A percentile compares a stretch with the other conserved stretches of the same genome.
These are phyloP conservation scores for Notechis scutatus DNA, from an alignment of 2,113 vertebrate genomes.

Conservation along the genomic window DNA sequence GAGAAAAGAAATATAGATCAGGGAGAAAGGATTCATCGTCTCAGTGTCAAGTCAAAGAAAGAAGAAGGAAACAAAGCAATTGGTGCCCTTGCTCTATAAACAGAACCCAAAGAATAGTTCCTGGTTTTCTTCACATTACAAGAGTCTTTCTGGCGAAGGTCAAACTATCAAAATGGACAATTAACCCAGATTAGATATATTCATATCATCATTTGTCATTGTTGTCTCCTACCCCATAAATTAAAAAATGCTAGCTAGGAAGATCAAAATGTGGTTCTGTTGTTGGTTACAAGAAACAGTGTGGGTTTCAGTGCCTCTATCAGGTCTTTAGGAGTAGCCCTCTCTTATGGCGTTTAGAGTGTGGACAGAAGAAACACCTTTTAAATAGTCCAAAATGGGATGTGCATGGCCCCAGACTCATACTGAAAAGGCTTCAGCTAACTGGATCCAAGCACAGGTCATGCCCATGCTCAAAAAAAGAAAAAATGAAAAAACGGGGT, in stretches of 20 bases:
- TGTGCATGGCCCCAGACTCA: background rate
- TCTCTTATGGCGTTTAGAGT: background rate
- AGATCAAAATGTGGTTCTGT: background rate
- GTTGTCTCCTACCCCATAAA: background rate
- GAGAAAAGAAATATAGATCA: constrained; percentile 12
- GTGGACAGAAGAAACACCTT: background rate
- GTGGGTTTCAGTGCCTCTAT: background rate
- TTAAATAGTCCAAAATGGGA: background rate
- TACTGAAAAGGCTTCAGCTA: background rate
- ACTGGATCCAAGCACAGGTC: background rate
- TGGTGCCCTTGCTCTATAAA: constrained; percentile 11
- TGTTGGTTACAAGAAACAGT: background rate
- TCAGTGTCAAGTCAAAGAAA: background rate
- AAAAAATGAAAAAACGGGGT: background rate
- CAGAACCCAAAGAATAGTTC: background rate
- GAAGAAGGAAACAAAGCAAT: background rate
- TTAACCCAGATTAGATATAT: background rate
- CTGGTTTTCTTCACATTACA: constrained; percentile 11
- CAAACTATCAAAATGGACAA: background rate
- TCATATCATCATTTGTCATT: background rate
- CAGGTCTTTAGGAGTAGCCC: background rate
- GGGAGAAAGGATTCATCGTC: background rate
- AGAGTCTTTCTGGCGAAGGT: background rate
- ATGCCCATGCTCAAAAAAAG: background rate
- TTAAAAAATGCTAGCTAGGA: background rate